A percentile compares a stretch with the other conserved stretches of the same genome.
phyloP scores from a whole-genome alignment of 2,888 invertebrate genomes.

The Drosophila parthenogenetica region DNA sequence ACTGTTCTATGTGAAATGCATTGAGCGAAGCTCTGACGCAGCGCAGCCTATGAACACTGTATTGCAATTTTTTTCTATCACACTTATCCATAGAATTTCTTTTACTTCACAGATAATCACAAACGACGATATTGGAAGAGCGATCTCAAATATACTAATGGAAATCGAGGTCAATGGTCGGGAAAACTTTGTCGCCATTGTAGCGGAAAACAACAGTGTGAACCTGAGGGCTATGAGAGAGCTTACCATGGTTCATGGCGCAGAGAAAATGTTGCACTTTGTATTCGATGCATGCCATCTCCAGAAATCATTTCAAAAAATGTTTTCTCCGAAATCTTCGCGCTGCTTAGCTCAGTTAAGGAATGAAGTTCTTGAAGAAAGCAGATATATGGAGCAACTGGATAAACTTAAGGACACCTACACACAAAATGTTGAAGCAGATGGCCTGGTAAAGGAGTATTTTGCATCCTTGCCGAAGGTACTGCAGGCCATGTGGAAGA shows the following conservation, averaged over 20 bases:
- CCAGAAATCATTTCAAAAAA: constrained; percentile 17
- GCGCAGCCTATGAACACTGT: too few relatives aligned
- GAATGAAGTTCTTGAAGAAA: constrained; percentile 3
- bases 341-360: constrained; percentile 23
- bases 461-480: constrained; percentile 23
- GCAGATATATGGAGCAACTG: constrained; percentile 17
- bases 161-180: constrained; percentile 49
- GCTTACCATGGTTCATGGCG: constrained; percentile 6
- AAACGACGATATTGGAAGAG: constrained; percentile 30
- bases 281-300: constrained; percentile 35
- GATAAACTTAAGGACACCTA: constrained; percentile 1
- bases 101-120: constrained; percentile 31
- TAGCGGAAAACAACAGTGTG: constrained; percentile 17
- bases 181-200: constrained; percentile 46
- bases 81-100: neutral
- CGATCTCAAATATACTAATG: constrained; percentile 39
- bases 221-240: constrained; percentile 27
- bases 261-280: constrained; percentile 23
- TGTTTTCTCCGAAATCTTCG: constrained; percentile 38
- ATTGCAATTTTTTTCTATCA: too few relatives aligned
- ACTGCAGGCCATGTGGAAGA: constrained; percentile 42
- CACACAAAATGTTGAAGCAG: constrained; percentile 28
- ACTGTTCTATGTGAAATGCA: too few relatives aligned
- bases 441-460: constrained; percentile 19
- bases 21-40: too few relatives aligned